Evolutionary conservation across 2,113 vertebrate species (phyloP).

Genomic region (Amphilophus citrinellus): DNA sequence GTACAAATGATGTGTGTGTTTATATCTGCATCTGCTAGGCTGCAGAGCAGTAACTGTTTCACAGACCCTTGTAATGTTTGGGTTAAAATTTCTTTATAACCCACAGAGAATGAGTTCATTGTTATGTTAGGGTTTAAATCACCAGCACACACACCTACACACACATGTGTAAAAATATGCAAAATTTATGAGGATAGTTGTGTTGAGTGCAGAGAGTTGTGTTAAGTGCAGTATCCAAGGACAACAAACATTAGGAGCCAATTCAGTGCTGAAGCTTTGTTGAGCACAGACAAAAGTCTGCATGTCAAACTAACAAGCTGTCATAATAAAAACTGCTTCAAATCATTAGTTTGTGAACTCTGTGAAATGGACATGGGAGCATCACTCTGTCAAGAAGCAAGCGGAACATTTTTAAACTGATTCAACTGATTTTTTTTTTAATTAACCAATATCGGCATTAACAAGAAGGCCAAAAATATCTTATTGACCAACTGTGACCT

Average conservation of each 20-base stretch:
- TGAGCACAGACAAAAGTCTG: neutral
- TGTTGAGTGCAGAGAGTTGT: neutral
- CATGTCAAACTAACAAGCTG: neutral
- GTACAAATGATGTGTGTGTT: neutral
- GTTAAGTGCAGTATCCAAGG: neutral
- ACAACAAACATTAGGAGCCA: neutral
- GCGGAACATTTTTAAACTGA: neutral
- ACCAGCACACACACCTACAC: no score
- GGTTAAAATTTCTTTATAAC: neutral
- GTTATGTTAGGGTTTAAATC: no score
- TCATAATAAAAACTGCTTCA: neutral
- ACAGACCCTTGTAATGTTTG: neutral
- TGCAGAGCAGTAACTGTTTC: neutral
- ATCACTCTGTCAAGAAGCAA: neutral
- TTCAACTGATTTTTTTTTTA: neutral
- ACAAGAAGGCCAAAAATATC: neutral
- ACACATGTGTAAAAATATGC: no score
- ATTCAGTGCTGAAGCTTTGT: constrained; percentile 3
- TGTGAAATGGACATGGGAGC: neutral
- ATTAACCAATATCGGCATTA: neutral
- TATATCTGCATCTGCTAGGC: neutral
- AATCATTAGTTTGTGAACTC: neutral
- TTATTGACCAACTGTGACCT: neutral
- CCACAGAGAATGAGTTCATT: neutral
- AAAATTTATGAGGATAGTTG: no score